Evolutionary conservation across 2,888 invertebrate genomes (phyloP).

Genomic region (Choreutis nemorana): DNA sequence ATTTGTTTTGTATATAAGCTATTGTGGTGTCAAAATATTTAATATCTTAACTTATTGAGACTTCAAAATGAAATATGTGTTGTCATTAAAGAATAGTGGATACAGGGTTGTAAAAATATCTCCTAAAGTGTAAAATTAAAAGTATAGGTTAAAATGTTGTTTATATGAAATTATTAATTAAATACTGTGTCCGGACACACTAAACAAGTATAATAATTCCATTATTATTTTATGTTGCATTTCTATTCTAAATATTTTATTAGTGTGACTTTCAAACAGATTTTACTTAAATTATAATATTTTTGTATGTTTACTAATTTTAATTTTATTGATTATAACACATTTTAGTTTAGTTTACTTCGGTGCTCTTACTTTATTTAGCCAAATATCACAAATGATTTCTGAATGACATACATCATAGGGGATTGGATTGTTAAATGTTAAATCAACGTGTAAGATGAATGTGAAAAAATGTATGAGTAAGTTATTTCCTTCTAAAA

Average conservation of each 20-base stretch:
- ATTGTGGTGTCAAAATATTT: slow-evolving; percentile 1
- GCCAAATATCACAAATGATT: slow-evolving; percentile 27
- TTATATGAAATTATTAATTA: slow-evolving; percentile 59
- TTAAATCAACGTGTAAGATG: slow-evolving; percentile 15
- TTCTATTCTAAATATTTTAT: slow-evolving; percentile 26
- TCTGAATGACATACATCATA: too few relatives aligned
- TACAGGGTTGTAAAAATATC: slow-evolving; percentile 67
- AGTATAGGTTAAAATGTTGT: slow-evolving; percentile 54
- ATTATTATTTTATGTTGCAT: slow-evolving; percentile 39
- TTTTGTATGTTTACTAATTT: slow-evolving; percentile 39
- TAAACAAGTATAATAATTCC: slow-evolving; percentile 35
- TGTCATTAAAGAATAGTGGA: slow-evolving; percentile 60
- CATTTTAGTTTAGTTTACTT: slow-evolving; percentile 1
- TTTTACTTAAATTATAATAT: slow-evolving; percentile 17
- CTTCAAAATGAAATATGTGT: slow-evolving; percentile 36
- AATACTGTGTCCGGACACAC: slow-evolving; percentile 48
- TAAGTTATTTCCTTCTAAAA: slow-evolving; percentile 41
- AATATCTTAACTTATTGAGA: slow-evolving; percentile 22
- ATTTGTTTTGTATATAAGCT: slow-evolving; percentile 6
- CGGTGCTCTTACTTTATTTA: slow-evolving; percentile 19
- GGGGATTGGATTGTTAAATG: too few relatives aligned
- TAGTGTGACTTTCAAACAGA: slow-evolving; percentile 35
- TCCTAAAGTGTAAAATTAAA: slow-evolving; percentile 56
- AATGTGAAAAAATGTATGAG: slow-evolving; percentile 21
- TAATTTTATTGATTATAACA: slow-evolving; percentile 11